Evolutionary conservation across 2,797 vertebrate species (phyloP), one percentile per base, ranked within the genome.

Genomic region (Tauraco hartlaubi): DNA sequence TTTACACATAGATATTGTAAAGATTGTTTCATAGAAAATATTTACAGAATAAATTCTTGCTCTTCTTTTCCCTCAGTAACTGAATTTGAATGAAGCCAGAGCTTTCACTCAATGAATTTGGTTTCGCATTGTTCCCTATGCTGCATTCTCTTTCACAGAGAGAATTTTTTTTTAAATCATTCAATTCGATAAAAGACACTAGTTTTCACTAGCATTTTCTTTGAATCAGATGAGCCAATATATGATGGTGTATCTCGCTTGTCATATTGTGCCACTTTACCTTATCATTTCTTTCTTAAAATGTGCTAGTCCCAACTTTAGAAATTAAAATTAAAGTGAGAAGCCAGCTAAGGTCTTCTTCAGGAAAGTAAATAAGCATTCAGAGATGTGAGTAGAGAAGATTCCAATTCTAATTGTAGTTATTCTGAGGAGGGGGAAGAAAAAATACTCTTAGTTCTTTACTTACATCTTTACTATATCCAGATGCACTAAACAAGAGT

Each of bases 341-440:
- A 73, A 88, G 29, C 1, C 13, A 41, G 4, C 7, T 25, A 37
- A 69, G 6, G 4, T 51, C 5, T 49, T 80, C 54, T 63, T 66
- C 22, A 63, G 14, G 9, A 59, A 75, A 12, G 22, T 67, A 12
- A 77, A 48, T 58, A 61, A 55, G 2, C 7, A 33, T 44, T 74
- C 52, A 68, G 20, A 72, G 17, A 49, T 49, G 51, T 3, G 3
- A 39, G 3, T 12, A 64, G 28, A 46, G 14, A 61, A 67, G 9
- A 5, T 81, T 77, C n/a, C 6, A 56, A 6, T 51, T 75, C 8
- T 37, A 68, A 20, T 3, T 20, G 7, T 19, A 58, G 28, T 2
- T 64, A 2, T 68, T 81, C 12, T 55, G 35, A 31, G 31, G 2
- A 1, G 4, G 3, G 12, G 11, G 11, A 29, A 14, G 1, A 37